Base-by-base conservation (phyloP, 2,113 vertebrate genomes). In the Poicephalus gulielmi region DNA sequence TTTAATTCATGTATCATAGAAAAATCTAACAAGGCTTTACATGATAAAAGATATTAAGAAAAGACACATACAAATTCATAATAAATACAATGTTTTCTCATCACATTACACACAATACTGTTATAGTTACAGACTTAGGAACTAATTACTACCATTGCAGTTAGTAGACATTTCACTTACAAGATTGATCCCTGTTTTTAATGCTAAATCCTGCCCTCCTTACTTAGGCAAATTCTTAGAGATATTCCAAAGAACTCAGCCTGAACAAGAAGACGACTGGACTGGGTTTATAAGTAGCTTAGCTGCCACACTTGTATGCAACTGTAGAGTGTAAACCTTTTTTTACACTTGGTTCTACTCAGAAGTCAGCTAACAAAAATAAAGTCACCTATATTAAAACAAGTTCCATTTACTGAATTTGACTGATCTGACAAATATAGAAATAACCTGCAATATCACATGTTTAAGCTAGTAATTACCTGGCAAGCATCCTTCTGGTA, bases 1-100 rank as follows among this genome's bases (percentile, higher is more conserved):
- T 95, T 96, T 94, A 96, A 86, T 96, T 91, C 46, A 69, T 2
- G 0, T 63, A 49, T 75, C 52, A 87, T 39, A 91, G 86, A 91
- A 94, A 90, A 90, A 83, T 64, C 67, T 77, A 80, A 18, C 13
- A 89, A 70, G 63, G 27, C 50, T 83, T 94, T 44, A 87, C 17
- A 71, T 64, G 43, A 83, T 39, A 66, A 68, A 88, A 11, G 17
- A 39, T 35, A 70, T 8, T 60, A 88, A 87, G 57, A 28, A 79
- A 88, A 94, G 57, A 94, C 33, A 81, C 43, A 74, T 17, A 93
- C 10, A 67, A 85, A 88, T 64, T 80, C 5, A 7, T 63, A 30
- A 63, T 35, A 84, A 53, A 89, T 35, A 62, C 74, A 70, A 37
- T n/a, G 64, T 6, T 69, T 22, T 57, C 47, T 86, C 41, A 35